These are phyloP conservation scores for Drosophila incognita DNA, from an alignment of 2,888 invertebrate species.

Conservation along the genomic window DNA sequence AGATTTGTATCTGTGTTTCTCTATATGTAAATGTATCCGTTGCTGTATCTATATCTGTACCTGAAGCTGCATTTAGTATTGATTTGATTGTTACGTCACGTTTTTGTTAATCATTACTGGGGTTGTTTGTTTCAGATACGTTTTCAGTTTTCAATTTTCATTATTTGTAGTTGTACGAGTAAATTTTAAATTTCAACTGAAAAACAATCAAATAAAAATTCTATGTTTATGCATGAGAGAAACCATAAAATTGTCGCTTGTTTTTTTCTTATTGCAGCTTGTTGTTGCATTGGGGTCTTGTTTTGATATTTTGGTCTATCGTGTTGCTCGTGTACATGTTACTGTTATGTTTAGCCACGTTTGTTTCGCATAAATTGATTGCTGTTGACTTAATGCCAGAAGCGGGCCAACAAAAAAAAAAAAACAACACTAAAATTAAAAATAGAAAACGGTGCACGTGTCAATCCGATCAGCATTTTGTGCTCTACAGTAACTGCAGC, in stretches of 20 bases:
- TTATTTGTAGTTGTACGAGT: background rate
- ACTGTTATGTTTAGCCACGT: constrained; percentile 58
- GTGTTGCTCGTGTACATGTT: constrained; percentile 46
- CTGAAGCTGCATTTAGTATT: constrained; percentile 18
- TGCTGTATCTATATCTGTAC: constrained; percentile 32
- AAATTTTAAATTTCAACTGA: constrained; percentile 7
- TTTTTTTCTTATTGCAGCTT: constrained; percentile 5
- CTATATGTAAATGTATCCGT: constrained; percentile 11
- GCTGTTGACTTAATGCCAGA: constrained; percentile 57
- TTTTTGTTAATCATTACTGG: constrained; percentile 35
- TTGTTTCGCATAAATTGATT: constrained; percentile 68
- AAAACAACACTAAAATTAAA: background rate
- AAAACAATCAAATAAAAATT: background rate
- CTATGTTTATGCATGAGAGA: constrained; percentile 24
- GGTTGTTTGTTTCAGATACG: constrained; percentile 35
- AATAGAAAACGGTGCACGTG: constrained; percentile 41
- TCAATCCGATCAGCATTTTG: constrained; percentile 45
- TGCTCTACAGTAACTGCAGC: constrained; percentile 30
- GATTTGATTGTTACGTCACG: constrained; percentile 1
- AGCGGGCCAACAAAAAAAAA: constrained; percentile 24
- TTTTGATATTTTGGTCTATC: constrained; percentile 35
- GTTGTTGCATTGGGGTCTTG: constrained; percentile 28
- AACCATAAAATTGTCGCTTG: constrained; percentile 21
- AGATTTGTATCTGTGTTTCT: constrained; percentile 16
- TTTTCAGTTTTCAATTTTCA: background rate